Percentiles rank a stretch among this genome's conserved stretches.
Evolutionary conservation across 2,797 vertebrate species (phyloP).

Genomic region (Dicrostonyx torquatus): DNA sequence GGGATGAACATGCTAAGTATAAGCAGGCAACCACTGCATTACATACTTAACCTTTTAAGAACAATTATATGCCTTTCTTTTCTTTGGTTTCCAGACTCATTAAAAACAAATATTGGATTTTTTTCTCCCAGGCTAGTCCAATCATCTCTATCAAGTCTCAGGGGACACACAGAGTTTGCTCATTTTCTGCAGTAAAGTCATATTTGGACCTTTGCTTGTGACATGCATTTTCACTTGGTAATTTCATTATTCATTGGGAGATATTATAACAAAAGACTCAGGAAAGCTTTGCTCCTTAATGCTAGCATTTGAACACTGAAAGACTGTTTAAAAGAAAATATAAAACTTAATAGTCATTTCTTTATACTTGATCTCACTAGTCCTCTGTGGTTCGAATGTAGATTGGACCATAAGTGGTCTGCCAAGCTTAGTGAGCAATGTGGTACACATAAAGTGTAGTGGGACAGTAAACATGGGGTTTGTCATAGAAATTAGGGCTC

Average conservation of each 20-base stretch:
- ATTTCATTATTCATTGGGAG: not conserved
- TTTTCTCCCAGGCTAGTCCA: not conserved
- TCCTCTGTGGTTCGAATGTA: not conserved
- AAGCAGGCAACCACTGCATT: not conserved
- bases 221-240: not conserved
- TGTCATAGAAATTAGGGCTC: not conserved
- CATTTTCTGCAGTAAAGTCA: not conserved
- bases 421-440: no score
- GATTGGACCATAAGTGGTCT: not conserved
- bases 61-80: not conserved
- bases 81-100: not conserved
- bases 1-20: not conserved
- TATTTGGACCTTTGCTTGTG: not conserved
- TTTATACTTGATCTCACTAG: not conserved
- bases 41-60: not conserved
- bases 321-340: constrained; percentile 2
- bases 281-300: not conserved
- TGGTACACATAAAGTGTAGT: not conserved
- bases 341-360: not conserved
- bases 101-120: not conserved
- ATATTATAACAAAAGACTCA: not conserved
- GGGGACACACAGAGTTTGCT: not conserved
- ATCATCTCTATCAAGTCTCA: not conserved
- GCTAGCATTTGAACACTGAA: not conserved
- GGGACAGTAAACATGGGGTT: no score